Evolutionary conservation across 1,140 invertebrate genomes (phyloP).

Genomic region (Caerostris darwini): DNA sequence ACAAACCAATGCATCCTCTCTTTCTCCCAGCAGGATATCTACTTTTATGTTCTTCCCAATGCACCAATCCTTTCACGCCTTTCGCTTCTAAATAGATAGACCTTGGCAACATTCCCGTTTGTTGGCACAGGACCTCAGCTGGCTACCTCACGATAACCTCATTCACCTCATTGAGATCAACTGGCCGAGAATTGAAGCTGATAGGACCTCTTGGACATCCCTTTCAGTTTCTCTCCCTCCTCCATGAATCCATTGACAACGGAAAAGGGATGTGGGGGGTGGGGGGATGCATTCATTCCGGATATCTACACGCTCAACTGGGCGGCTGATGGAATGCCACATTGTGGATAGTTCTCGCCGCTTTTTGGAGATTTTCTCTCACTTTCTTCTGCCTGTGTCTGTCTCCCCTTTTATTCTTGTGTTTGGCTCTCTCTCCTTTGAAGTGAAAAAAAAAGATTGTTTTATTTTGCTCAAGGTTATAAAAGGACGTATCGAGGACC

Average conservation of each 20-base stretch:
- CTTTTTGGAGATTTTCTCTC: constrained; percentile 44
- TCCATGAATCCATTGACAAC: constrained; percentile 15
- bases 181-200: constrained; percentile 69
- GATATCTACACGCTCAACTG: constrained; percentile 68
- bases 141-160: constrained; percentile 73
- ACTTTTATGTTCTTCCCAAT: constrained; percentile 18
- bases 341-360: constrained; percentile 58
- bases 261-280: background rate
- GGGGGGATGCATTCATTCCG: constrained; percentile 43
- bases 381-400: background rate
- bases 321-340: constrained; percentile 73
- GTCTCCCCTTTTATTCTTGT: background rate
- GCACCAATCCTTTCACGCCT: constrained; percentile 73
- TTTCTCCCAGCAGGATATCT: constrained; percentile 42
- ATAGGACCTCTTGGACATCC: constrained; percentile 55
- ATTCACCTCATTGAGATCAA: constrained; percentile 78
- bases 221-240: constrained; percentile 12
- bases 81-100: constrained; percentile 65
- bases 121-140: constrained; percentile 72
- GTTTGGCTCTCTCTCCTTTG: background rate
- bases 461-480: constrained; percentile 38
- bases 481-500: background rate
- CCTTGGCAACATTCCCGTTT: constrained; percentile 39
- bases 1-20: constrained; percentile 55
- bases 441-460: background rate